Conservation (phyloP, 2,797 vertebrate genomes). For the Oceanodroma leucorhoa region DNA sequence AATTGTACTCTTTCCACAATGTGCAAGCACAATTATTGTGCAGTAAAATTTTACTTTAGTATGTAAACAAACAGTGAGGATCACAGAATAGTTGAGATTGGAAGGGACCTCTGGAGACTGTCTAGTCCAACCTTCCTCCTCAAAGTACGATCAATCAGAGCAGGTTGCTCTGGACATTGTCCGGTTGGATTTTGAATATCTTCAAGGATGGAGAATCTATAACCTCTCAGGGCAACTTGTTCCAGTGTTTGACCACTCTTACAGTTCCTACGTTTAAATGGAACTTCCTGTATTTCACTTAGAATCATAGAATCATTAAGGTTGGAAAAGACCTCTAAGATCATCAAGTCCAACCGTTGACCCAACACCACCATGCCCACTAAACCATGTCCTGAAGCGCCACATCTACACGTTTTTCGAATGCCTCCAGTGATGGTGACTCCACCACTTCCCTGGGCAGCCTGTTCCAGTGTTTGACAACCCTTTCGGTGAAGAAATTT, state of each 20-base stretch:
- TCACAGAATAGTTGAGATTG: not conserved
- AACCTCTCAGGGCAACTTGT: not conserved
- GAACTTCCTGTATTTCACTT: not conserved
- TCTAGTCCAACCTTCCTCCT: not conserved
- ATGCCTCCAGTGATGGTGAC: no score
- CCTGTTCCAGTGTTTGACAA: no score
- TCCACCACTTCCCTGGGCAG: no score
- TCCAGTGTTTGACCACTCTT: not conserved
- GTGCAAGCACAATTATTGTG: not conserved
- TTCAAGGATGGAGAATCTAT: not conserved
- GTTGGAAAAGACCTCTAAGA: no score
- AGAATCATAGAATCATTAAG: no score
- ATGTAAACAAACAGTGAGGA: not conserved
- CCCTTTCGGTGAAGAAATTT: no score
- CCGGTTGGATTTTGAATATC: not conserved
- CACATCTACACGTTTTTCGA: no score
- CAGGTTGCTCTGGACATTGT: not conserved
- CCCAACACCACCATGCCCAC: no score
- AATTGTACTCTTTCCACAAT: not conserved
- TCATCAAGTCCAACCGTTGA: no score
- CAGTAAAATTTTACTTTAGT: not conserved
- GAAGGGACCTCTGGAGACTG: not conserved
- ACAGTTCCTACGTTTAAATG: not conserved
- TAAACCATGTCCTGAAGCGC: no score
- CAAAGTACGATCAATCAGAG: not conserved